Evolutionary conservation across 2,113 vertebrate species (phyloP).

Genomic region (Xiphorhynchus elegans): DNA sequence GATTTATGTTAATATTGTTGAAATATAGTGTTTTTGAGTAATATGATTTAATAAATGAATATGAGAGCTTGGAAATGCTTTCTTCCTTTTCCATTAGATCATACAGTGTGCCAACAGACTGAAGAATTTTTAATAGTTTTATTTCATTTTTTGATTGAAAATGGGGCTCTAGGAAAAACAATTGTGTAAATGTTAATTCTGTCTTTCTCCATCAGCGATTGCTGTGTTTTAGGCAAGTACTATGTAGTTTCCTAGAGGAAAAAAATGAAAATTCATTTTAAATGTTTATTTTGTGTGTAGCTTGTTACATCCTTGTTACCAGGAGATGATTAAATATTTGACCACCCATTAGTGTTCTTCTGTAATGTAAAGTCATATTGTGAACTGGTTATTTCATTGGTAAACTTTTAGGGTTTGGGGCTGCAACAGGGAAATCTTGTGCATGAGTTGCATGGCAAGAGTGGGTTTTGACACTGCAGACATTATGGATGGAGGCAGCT

Average conservation of each 20-base stretch:
- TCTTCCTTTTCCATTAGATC: conserved; percentile 37
- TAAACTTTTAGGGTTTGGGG: background rate
- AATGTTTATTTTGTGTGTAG: conserved; percentile 16
- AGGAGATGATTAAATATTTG: conserved; percentile 40
- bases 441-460: background rate
- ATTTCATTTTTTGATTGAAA: conserved; percentile 63
- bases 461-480: background rate
- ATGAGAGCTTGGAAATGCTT: conserved; percentile 21
- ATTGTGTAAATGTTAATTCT: conserved; percentile 57
- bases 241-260: conserved; percentile 44
- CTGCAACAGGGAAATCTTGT: background rate
- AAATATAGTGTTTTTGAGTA: conserved; percentile 43
- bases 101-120: conserved; percentile 10
- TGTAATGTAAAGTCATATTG: background rate
- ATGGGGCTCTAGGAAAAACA: conserved; percentile 56
- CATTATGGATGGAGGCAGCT: background rate
- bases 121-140: conserved; percentile 61
- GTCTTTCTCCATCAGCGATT: conserved; percentile 51
- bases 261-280: conserved; percentile 27
- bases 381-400: background rate
- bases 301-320: conserved; percentile 34
- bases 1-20: conserved; percentile 35
- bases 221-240: conserved; percentile 41
- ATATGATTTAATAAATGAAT: conserved; percentile 49
- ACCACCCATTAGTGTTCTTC: background rate